Evolutionary conservation across 2,888 invertebrate species (phyloP).

Genomic region (Troides helena): DNA sequence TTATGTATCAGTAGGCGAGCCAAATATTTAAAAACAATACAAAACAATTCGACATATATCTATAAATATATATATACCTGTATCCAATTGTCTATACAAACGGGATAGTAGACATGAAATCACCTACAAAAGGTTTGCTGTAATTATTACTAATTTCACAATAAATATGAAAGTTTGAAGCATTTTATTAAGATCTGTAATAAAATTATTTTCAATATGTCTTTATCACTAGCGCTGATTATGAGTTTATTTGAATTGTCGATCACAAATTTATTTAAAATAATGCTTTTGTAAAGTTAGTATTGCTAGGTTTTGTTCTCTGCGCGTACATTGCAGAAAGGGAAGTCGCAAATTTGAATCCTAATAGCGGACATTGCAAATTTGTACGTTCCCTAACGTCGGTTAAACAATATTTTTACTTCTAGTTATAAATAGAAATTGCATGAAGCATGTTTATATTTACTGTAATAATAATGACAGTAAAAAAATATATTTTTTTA

Average conservation of each 20-base stretch:
- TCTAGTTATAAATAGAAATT: not conserved
- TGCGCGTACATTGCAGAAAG: slow-evolving; percentile 50
- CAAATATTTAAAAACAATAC: slow-evolving; percentile 23
- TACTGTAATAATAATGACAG: too few relatives aligned
- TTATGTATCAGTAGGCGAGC: slow-evolving; percentile 8
- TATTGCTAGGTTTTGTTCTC: slow-evolving; percentile 19
- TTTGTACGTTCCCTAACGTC: slow-evolving; percentile 14
- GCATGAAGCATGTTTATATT: too few relatives aligned
- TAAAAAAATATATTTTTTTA: too few relatives aligned
- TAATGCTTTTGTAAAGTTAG: not conserved
- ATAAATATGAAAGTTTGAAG: not conserved
- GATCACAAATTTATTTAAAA: not conserved
- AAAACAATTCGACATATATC: slow-evolving; percentile 19
- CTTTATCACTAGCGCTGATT: too few relatives aligned
- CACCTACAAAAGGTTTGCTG: not conserved
- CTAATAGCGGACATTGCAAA: slow-evolving; percentile 39
- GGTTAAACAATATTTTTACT: not conserved
- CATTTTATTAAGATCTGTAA: too few relatives aligned
- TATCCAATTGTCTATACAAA: not conserved
- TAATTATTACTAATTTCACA: not conserved
- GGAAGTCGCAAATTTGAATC: slow-evolving; percentile 57
- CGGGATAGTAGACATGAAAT: not conserved
- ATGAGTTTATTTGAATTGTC: not conserved
- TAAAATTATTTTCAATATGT: too few relatives aligned
- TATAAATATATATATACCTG: not conserved